Evolutionary conservation across 1,140 invertebrate genomes (phyloP).

Genomic region (Aporrectodea caliginosa): DNA sequence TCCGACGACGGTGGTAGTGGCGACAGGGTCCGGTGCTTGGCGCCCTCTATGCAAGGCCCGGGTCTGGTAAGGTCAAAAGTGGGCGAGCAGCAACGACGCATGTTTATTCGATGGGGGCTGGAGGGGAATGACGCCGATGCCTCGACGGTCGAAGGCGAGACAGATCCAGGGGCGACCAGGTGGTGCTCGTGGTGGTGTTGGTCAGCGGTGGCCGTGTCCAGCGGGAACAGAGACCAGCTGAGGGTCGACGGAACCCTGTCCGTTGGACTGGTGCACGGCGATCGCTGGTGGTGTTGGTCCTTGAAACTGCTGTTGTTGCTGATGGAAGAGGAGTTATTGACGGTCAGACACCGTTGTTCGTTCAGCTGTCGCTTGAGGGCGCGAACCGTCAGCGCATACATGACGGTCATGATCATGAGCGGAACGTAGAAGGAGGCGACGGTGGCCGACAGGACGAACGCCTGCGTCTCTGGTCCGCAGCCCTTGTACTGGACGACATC

Average conservation of each 20-base stretch:
- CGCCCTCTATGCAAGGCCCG: no score
- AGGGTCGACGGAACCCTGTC: background rate
- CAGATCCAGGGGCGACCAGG: no score
- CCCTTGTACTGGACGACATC: constrained; percentile 45
- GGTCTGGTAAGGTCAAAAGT: no score
- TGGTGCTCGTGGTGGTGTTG: background rate
- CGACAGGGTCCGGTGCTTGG: no score
- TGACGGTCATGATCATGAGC: constrained; percentile 82
- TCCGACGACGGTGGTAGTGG: no score
- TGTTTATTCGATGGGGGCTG: background rate
- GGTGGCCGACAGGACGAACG: constrained; percentile 83
- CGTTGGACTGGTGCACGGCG: background rate
- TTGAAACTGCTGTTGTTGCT: background rate
- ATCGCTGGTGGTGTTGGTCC: no score
- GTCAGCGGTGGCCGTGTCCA: background rate
- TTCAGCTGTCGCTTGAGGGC: constrained; percentile 32
- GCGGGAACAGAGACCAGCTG: background rate
- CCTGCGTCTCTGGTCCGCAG: constrained; percentile 71
- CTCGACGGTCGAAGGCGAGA: no score
- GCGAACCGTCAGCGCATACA: constrained; percentile 80
- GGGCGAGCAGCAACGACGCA: background rate
- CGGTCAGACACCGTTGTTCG: constrained; percentile 17
- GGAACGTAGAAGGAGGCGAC: constrained; percentile 87
- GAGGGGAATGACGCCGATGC: no score
- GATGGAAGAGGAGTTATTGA: background rate